Base-by-base conservation (phyloP, 2,113 vertebrate species). In the Hyperopisus bebe region DNA sequence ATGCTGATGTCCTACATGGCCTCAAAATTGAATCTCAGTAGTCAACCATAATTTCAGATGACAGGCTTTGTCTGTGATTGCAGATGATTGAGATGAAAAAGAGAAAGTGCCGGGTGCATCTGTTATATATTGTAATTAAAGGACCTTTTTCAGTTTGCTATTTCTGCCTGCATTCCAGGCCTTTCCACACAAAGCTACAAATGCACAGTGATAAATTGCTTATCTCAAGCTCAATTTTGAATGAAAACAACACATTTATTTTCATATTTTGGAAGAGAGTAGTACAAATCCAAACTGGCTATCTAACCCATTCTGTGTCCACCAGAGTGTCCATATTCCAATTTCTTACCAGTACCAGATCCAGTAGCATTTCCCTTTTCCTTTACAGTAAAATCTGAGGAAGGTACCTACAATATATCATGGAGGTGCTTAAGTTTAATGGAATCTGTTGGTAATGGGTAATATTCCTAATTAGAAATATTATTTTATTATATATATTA, bases 1-100 rank as follows among this genome's bases (percentile, higher is more conserved):
- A 88, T 89, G 92, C 90, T 90, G 90, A 92, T 89, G 90, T 90
- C 85, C 89, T 91, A 92, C 90, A 88, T 87, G 82, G 39, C 80
- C 82, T 89, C 82, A 11, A 70, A 89, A 89, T 89, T 89, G 82
- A 19, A 86, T 46, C 53, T 86, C 24, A 48, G 53, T 53, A 84
- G 39, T 47, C 39, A 53, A 86, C 89, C 77, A 86, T 89, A 89
- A 89, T 89, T 89, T 89, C 50, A 66, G 42, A 89, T 62, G 47
- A 47, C 51, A 86, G 89, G 24, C 42, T 84, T 85, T 89, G 80
- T 89, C 85, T 89, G 89, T 66, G 82, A 44, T 85, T 89, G 77
- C 48, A 39, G 77, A 89, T 31, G 77, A 51, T 42, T 82, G 48
- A 62, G 82, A 85, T 62, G 55, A 62, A 66, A 86, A 83, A 35